phyloP scores from a whole-genome alignment of 1,140 invertebrate species.

The Elymnias hypermnestra region DNA sequence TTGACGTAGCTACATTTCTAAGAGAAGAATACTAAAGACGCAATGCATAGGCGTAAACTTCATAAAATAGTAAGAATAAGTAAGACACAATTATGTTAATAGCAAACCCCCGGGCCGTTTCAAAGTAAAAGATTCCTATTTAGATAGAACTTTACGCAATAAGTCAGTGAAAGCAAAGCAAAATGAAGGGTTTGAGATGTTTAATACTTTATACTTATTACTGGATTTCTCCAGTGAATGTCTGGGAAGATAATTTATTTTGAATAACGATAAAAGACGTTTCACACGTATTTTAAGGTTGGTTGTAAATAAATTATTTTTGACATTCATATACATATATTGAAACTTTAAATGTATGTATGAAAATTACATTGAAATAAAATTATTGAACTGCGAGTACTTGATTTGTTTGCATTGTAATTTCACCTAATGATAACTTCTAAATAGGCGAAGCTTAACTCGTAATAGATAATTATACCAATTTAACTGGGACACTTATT shows the following conservation, averaged over 20 bases:
- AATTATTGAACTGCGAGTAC: no score
- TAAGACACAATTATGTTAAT: slow-evolving; percentile 17
- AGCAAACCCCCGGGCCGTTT: slow-evolving; percentile 9
- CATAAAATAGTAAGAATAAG: slow-evolving; percentile 14
- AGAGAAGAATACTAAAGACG: no score
- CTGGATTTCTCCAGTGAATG: slow-evolving; percentile 37
- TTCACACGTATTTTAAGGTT: slow-evolving; percentile 20
- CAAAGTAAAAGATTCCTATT: slow-evolving; percentile 29
- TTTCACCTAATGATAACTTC: no score
- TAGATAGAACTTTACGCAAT: slow-evolving; percentile 34
- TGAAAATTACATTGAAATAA: no score
- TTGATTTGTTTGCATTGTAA: no score
- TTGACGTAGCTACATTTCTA: no score
- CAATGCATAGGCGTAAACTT: no score
- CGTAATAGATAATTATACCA: no score
- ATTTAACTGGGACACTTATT: no score
- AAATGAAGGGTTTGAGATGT: slow-evolving; percentile 41
- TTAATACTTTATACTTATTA: slow-evolving; percentile 44
- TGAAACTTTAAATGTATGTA: slow-evolving; percentile 19
- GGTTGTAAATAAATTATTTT: no score
- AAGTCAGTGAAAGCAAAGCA: slow-evolving; percentile 39
- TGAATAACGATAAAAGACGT: slow-evolving; percentile 19
- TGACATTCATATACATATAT: slow-evolving; percentile 6
- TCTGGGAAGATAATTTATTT: slow-evolving; percentile 30
- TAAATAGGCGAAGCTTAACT: no score